Evolutionary conservation across 2,797 vertebrate genomes (phyloP).

Genomic region (Chiloscyllium punctatum): DNA sequence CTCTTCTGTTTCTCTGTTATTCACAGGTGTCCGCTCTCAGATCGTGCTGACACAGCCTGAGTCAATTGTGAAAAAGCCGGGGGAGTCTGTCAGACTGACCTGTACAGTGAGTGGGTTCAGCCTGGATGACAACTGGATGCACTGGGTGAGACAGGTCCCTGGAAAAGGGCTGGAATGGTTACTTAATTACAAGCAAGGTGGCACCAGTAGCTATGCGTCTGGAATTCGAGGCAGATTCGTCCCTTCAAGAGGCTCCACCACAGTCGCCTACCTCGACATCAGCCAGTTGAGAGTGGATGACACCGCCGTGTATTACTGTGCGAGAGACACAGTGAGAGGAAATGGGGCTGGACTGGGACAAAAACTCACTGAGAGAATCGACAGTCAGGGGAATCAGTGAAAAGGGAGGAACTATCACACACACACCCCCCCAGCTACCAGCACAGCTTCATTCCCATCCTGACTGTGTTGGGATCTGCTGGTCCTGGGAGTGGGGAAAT

Average conservation of each 20-base stretch:
- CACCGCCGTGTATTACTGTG: not conserved
- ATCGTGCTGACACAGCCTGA: not conserved
- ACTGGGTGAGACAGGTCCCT: not conserved
- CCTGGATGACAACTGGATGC: too few relatives aligned
- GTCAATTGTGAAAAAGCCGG: not conserved
- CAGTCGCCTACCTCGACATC: not conserved
- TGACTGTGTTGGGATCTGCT: too few relatives aligned
- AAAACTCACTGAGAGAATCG: too few relatives aligned
- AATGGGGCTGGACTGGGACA: too few relatives aligned
- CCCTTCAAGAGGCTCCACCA: rapidly evolving
- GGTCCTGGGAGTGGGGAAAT: too few relatives aligned
- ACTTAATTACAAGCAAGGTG: too few relatives aligned
- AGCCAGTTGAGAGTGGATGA: not conserved
- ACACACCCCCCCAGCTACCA: too few relatives aligned
- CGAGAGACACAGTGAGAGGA: too few relatives aligned
- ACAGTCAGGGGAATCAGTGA: too few relatives aligned
- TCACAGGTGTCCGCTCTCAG: not conserved
- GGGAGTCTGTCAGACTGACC: not conserved
- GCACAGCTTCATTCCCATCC: too few relatives aligned
- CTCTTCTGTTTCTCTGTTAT: not conserved
- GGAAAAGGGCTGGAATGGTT: not conserved
- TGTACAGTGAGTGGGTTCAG: not conserved
- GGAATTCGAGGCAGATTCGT: not conserved
- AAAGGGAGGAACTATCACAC: too few relatives aligned
- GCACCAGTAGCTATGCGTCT: rapidly evolving